Evolutionary conservation across 2,797 vertebrate species (phyloP), one percentile per base, ranked within the genome.

Genomic region (Furcifer pardalis): DNA sequence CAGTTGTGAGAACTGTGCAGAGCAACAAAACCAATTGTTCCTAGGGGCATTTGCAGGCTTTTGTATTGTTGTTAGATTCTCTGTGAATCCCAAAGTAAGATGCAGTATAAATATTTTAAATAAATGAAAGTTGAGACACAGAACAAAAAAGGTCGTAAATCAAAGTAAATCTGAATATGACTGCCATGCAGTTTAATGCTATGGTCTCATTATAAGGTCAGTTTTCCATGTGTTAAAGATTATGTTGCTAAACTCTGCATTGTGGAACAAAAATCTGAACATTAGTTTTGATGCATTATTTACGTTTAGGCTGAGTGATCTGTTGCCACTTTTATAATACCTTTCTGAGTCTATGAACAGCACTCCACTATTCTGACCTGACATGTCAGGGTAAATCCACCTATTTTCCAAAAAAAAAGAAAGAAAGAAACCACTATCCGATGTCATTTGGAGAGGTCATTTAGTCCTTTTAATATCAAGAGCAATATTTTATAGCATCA

Each of bases 391-490:
- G 84, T 62, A 87, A 77, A 89, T 49, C 56, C 71, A n/a, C 76
- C 25, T 84, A 88, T 84, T 19, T 62, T 63, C 86, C 83, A 63
- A 77, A 60, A 13, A 8, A 65, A 65, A 65, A 63, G 12, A 85
- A 42, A 77, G 74, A 17, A 49, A 44, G 49, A 75, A 32, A 9
- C 9, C 87, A 7, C 46, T 62, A 4, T 73, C 4, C 84, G 84
- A 73, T 79, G 46, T 84, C 62, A 6, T 73, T 59, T 78, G 81
- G 17, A 56, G 35, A 81, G 79, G 49, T 68, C 19, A 0, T 6
- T 79, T 80, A 79, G 81, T 30, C 56, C 90, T 84, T 56, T 81
- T 81, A 25, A 86, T 83, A 79, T 84, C 66, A 69, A 79, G 66
- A 74, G 2, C 15, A 84, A 32, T 32, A 69, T 84, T 86, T 86